These are phyloP conservation scores for Cactoblastis cactorum DNA, from an alignment of 2,888 invertebrate species.

Conservation along the genomic window DNA sequence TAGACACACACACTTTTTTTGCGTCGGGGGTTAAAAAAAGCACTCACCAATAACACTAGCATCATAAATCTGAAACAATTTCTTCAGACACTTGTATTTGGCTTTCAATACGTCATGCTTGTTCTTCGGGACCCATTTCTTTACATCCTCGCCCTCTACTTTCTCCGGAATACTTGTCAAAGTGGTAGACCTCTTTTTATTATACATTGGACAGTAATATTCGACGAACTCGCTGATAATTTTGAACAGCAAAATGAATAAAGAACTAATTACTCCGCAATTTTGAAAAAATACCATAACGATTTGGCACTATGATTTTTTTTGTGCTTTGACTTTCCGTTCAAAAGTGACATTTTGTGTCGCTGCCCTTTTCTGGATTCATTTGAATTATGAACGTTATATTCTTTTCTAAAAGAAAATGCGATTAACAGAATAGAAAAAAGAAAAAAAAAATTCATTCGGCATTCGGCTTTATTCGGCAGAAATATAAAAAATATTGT, in stretches of 20 bases:
- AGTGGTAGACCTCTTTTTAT: constrained; percentile 33
- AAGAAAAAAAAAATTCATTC: too few relatives aligned
- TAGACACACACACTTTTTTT: too few relatives aligned
- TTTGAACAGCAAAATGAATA: constrained; percentile 50
- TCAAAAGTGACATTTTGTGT: not conserved
- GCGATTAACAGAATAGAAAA: too few relatives aligned
- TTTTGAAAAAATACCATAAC: constrained; percentile 34
- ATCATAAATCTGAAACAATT: constrained; percentile 67
- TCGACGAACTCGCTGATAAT: constrained; percentile 37
- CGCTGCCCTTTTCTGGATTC: too few relatives aligned
- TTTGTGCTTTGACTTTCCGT: not conserved
- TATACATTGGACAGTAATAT: constrained; percentile 37
- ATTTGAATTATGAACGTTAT: not conserved
- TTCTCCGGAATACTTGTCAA: constrained; percentile 57
- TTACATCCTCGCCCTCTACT: constrained; percentile 42
- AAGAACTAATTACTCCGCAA: constrained; percentile 50
- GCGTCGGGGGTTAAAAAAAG: too few relatives aligned
- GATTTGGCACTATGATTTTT: constrained; percentile 10
- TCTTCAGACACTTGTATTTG: constrained; percentile 69
- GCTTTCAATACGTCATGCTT: constrained; percentile 69
- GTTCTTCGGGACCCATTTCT: constrained; percentile 69
- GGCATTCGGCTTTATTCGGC: too few relatives aligned
- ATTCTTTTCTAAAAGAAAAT: not conserved
- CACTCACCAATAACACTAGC: constrained; percentile 55
- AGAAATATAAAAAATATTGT: too few relatives aligned